Evolutionary conservation across 2,113 vertebrate genomes (phyloP).

Genomic region (Callionymus lyra): DNA sequence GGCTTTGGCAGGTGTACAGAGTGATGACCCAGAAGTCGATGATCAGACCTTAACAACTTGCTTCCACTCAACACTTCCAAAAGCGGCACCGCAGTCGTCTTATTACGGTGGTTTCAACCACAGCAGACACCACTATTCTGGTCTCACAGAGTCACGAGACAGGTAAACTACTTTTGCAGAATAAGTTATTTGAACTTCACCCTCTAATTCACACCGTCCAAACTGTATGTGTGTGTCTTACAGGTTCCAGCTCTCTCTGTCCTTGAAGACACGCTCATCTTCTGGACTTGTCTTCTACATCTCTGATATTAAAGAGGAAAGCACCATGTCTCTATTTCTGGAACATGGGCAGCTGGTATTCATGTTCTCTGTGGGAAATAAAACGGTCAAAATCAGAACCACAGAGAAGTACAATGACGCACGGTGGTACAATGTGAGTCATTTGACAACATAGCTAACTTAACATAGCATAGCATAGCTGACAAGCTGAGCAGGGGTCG

Average conservation of each 20-base stretch:
- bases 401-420: conserved; percentile 82
- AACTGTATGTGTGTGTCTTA: conserved; percentile 1
- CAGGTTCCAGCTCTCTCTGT: conserved; percentile 86
- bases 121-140: conserved; percentile 81
- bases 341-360: conserved; percentile 79
- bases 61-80: conserved; percentile 69
- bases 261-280: conserved; percentile 81
- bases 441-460: background rate
- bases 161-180: conserved; percentile 59
- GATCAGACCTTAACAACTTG: conserved; percentile 60
- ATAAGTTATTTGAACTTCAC: background rate
- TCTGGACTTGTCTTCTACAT: conserved; percentile 86
- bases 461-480: background rate
- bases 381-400: conserved; percentile 79
- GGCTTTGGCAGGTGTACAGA: conserved; percentile 57
- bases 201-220: background rate
- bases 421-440: conserved; percentile 84
- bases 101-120: conserved; percentile 80
- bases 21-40: conserved; percentile 45
- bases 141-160: conserved; percentile 70
- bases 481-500: background rate
- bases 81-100: conserved; percentile 61
- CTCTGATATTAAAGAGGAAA: conserved; percentile 74
- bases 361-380: conserved; percentile 76
- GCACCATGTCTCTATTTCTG: conserved; percentile 83